Evolutionary conservation across 1,140 invertebrate species (phyloP).

Genomic region (Drosophila erecta): DNA sequence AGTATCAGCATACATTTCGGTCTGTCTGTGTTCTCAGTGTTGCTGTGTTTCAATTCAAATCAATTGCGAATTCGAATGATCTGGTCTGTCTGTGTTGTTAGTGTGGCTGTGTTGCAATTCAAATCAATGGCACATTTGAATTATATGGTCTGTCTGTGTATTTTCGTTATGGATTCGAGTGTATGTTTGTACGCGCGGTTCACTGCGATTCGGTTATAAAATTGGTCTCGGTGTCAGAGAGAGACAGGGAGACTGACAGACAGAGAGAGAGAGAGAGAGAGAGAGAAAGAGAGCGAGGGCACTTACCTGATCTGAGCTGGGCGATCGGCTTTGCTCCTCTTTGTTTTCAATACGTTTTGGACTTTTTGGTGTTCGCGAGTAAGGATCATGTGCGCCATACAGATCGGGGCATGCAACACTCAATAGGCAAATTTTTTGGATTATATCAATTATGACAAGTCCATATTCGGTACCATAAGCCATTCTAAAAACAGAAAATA

Average conservation of each 20-base stretch:
- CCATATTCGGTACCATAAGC: slow-evolving; percentile 98
- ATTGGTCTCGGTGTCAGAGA: slow-evolving; percentile 36
- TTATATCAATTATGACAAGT: slow-evolving; percentile 96
- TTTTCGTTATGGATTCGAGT: slow-evolving; percentile 8
- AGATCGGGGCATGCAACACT: slow-evolving; percentile 94
- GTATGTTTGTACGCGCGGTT: slow-evolving; percentile 11
- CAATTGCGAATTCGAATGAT: slow-evolving; percentile 21
- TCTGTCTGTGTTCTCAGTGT: slow-evolving; percentile 48
- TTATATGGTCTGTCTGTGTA: slow-evolving; percentile 1
- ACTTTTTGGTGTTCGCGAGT: slow-evolving; percentile 93
- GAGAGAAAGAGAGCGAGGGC: slow-evolving; percentile 32
- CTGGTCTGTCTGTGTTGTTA: slow-evolving; percentile 5
- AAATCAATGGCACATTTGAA: slow-evolving; percentile 22
- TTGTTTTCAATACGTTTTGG: slow-evolving; percentile 89
- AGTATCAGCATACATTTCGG: slow-evolving; percentile 40
- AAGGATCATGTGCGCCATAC: slow-evolving; percentile 95
- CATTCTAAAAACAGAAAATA: slow-evolving; percentile 88
- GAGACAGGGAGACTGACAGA: slow-evolving; percentile 28
- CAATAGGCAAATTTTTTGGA: slow-evolving; percentile 95
- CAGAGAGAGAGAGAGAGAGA: slow-evolving; percentile 4
- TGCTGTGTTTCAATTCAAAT: slow-evolving; percentile 26
- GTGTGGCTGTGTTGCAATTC: slow-evolving; percentile 10
- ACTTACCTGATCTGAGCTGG: slow-evolving; percentile 95
- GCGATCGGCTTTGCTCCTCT: slow-evolving; percentile 92
- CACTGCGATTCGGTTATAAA: slow-evolving; percentile 12